Conservation (phyloP, 2,888 invertebrate species). For the Pristionchus mayeri region DNA sequence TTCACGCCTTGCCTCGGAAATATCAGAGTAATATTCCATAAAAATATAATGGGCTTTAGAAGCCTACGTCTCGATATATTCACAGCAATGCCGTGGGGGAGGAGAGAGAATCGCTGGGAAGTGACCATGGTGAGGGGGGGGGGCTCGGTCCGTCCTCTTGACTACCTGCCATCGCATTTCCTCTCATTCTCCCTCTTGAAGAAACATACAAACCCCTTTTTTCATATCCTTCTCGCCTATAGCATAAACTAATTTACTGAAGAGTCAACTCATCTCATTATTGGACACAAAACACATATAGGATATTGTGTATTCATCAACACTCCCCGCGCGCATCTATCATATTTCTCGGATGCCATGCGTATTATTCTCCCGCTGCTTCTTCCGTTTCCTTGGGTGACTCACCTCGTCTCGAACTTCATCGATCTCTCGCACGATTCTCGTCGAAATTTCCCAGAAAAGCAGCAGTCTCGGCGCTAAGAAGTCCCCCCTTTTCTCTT, state of each 20-base stretch:
- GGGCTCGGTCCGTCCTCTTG: not conserved
- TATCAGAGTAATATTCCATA: not conserved
- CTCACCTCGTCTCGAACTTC: not conserved
- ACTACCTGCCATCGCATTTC: not conserved
- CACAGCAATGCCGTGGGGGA: not conserved
- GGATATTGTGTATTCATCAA: not conserved
- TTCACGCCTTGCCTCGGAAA: not conserved
- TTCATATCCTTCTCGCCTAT: not conserved
- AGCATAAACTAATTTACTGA: not conserved
- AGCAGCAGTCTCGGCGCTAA: not conserved
- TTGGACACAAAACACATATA: no score
- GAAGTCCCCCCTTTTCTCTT: not conserved
- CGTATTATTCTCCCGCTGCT: not conserved
- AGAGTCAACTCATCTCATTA: not conserved
- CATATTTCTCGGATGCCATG: not conserved
- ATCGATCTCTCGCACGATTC: constrained; percentile 22
- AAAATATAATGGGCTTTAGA: not conserved
- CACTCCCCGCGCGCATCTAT: not conserved
- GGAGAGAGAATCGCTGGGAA: not conserved
- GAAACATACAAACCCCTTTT: not conserved
- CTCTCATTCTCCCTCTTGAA: no score
- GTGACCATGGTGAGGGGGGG: not conserved
- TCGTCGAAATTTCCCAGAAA: not conserved
- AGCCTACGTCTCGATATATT: not conserved
- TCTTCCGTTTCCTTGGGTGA: not conserved